Percentiles rank a stretch among this genome's conserved stretches.
Evolutionary conservation across 1,140 invertebrate genomes (phyloP).

Genomic region (Neocloeon triangulifer): DNA sequence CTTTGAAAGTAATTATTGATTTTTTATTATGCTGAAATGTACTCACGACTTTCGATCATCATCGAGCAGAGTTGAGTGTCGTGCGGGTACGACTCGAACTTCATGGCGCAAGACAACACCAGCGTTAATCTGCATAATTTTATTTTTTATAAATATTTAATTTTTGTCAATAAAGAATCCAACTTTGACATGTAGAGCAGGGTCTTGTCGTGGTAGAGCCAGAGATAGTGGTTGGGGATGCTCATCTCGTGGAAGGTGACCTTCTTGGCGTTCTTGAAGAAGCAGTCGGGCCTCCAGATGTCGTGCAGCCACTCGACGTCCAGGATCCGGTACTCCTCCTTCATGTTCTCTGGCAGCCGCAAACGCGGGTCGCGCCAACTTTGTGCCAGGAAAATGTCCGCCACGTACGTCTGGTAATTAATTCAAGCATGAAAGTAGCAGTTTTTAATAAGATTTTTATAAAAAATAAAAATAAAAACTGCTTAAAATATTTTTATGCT

Average conservation of each 20-base stretch:
- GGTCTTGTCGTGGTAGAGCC: conserved; percentile 77
- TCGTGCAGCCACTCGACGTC: conserved; percentile 76
- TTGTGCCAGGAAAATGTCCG: conserved; percentile 78
- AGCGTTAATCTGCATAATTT: conserved; percentile 41
- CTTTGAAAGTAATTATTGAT: not conserved
- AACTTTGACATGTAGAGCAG: conserved; percentile 79
- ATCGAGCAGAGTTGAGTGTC: conserved; percentile 75
- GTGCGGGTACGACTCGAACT: conserved; percentile 77
- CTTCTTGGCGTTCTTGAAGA: conserved; percentile 83
- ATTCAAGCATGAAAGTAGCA: too few relatives aligned
- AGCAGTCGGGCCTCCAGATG: conserved; percentile 80
- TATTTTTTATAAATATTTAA: not conserved
- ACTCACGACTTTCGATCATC: conserved; percentile 80
- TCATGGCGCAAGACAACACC: conserved; percentile 77
- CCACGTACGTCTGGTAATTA: conserved; percentile 64
- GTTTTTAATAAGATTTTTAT: too few relatives aligned
- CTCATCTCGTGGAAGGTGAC: conserved; percentile 88
- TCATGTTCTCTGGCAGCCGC: conserved; percentile 74
- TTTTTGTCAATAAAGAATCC: conserved; percentile 9
- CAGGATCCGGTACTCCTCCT: conserved; percentile 69
- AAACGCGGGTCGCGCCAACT: conserved; percentile 73
- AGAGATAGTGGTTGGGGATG: conserved; percentile 80
- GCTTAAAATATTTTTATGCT: too few relatives aligned
- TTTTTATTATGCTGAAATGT: conserved; percentile 7
- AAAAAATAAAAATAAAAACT: too few relatives aligned